These are phyloP conservation scores for Pelecanus crispus DNA, from an alignment of 2,113 vertebrate genomes.

Conservation along the genomic window DNA sequence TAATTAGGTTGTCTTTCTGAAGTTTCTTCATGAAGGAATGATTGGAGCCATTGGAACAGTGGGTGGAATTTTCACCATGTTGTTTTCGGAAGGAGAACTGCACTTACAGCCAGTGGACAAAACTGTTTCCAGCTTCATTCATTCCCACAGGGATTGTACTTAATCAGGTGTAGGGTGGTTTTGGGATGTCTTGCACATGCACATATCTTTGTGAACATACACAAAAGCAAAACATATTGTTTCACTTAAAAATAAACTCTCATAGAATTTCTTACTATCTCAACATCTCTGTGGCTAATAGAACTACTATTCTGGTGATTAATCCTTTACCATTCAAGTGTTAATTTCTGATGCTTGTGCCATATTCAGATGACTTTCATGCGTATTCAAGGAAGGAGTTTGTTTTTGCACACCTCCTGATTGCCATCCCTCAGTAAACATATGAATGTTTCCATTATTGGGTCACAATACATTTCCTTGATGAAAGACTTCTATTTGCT, in stretches of 20 bases:
- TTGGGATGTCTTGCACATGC: background rate
- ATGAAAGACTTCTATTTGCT: background rate
- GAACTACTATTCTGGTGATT: background rate
- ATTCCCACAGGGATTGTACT: background rate
- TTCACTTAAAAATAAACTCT: background rate
- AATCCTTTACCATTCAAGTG: background rate
- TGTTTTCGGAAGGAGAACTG: background rate
- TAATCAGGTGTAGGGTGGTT: no score
- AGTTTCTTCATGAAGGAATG: background rate
- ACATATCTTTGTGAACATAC: background rate
- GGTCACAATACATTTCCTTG: background rate
- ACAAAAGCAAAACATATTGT: background rate
- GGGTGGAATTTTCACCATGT: background rate
- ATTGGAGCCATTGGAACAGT: background rate
- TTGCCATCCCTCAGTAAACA: background rate
- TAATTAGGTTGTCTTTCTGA: background rate
- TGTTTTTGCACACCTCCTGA: background rate
- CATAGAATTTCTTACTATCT: background rate
- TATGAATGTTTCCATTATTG: background rate
- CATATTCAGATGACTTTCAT: background rate
- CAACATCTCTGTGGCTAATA: background rate
- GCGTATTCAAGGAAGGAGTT: background rate
- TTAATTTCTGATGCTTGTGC: background rate
- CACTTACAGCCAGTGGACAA: background rate
- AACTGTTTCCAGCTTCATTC: background rate